Conservation (phyloP, 2,797 vertebrate species). For the Coccyzus lansbergi region DNA sequence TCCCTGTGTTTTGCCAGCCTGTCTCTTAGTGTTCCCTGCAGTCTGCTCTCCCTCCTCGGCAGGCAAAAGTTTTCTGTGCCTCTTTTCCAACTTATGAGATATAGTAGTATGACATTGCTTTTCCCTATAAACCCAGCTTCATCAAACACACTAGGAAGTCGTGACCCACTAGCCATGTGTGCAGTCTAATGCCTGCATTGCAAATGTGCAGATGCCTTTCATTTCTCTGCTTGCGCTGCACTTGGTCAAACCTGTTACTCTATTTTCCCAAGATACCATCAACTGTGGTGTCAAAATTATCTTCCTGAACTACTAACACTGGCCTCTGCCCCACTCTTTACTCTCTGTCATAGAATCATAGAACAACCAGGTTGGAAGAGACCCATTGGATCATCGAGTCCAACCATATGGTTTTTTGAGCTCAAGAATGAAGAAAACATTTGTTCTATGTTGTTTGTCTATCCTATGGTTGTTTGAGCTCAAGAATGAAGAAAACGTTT, state of each 20-base stretch:
- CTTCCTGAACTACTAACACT: not conserved
- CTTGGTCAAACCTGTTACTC: not conserved
- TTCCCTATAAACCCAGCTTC: not conserved
- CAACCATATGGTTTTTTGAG: not conserved
- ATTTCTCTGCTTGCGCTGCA: not conserved
- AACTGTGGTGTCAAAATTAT: not conserved
- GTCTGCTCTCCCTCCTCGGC: not conserved
- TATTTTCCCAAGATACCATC: not conserved
- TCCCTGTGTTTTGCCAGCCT: constrained; percentile 3
- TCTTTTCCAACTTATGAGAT: not conserved
- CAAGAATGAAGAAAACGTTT: not conserved
- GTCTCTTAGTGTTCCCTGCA: not conserved
- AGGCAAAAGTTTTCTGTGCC: not conserved
- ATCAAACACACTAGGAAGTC: not conserved
- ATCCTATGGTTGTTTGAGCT: not conserved
- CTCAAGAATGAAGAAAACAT: not conserved
- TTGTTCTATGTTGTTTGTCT: no score
- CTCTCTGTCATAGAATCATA: not conserved
- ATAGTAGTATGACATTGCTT: not conserved
- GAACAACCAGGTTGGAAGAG: no score
- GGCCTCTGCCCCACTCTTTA: not conserved
- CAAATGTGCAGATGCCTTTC: not conserved
- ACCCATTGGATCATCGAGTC: no score
- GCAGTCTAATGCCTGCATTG: not conserved
- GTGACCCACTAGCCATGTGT: not conserved